Percentiles rank a stretch among this genome's conserved stretches.
phyloP scores from a whole-genome alignment of 2,113 vertebrate species.

The Menidia beryllina region DNA sequence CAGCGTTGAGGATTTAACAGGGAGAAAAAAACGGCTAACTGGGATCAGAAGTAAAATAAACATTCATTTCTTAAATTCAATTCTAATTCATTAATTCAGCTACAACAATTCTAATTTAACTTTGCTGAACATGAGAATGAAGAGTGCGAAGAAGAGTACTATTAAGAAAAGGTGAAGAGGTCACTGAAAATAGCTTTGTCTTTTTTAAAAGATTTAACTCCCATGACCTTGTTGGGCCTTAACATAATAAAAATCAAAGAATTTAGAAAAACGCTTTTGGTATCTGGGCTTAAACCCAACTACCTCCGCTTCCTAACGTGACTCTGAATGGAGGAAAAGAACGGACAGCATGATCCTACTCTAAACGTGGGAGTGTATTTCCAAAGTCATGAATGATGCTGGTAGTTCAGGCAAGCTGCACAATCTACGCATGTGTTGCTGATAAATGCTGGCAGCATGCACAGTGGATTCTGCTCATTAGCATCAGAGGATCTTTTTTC shows the following conservation, averaged over 20 bases:
- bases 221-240: slow-evolving; percentile 16
- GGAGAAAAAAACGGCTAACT: no score
- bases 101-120: no score
- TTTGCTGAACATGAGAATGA: no score
- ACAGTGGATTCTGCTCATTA: slow-evolving; percentile 19
- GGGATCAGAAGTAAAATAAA: no score
- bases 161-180: no score
- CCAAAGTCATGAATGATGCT: slow-evolving; percentile 3
- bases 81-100: no score
- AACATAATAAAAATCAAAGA: slow-evolving; percentile 46
- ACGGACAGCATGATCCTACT: slow-evolving; percentile 16
- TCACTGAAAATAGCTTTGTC: no score
- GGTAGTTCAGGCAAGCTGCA: neutral
- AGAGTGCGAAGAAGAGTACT: no score
- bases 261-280: slow-evolving; percentile 59
- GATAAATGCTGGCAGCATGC: slow-evolving; percentile 31
- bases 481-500: slow-evolving; percentile 27
- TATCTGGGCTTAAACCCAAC: slow-evolving; percentile 37
- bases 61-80: no score
- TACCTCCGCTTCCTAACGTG: slow-evolving; percentile 11
- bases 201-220: slow-evolving; percentile 43
- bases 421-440: slow-evolving; percentile 6
- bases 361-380: slow-evolving; percentile 1
- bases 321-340: slow-evolving; percentile 17
- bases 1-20: no score